phyloP scores from a whole-genome alignment of 2,797 vertebrate species.

The Gila robusta region DNA sequence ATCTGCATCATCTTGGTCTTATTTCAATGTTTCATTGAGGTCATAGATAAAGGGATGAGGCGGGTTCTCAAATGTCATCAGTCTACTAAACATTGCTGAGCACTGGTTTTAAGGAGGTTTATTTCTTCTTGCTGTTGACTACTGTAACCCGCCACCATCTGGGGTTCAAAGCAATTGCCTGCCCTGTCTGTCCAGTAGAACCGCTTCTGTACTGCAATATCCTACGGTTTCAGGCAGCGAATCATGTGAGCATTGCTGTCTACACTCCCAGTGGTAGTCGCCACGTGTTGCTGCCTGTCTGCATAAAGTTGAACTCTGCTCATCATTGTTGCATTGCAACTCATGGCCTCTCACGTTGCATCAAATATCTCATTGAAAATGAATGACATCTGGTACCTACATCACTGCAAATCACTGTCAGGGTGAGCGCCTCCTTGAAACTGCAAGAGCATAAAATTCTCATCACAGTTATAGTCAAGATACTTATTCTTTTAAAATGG shows the following conservation, averaged over 20 bases:
- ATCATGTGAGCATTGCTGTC: neutral
- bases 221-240: neutral
- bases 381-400: neutral
- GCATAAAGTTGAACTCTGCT: conserved; percentile 2
- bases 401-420: neutral
- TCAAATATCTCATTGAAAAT: neutral
- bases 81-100: neutral
- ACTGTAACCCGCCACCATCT: neutral
- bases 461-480: conserved; percentile 7
- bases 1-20: neutral
- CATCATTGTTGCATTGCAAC: neutral
- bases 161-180: neutral
- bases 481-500: neutral
- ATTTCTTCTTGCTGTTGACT: conserved; percentile 11
- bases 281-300: neutral
- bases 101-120: neutral
- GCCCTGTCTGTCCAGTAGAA: neutral
- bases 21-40: neutral
- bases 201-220: neutral
- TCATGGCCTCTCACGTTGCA: neutral
- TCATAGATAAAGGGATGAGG: neutral
- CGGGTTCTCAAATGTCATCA: neutral
- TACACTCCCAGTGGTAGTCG: neutral
- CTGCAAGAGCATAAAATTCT: conserved; percentile 5
- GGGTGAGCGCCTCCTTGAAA: neutral